Evolutionary conservation across 2,113 vertebrate species (phyloP), one percentile per base, ranked within the genome.

Genomic region (Chroicocephalus ridibundus): DNA sequence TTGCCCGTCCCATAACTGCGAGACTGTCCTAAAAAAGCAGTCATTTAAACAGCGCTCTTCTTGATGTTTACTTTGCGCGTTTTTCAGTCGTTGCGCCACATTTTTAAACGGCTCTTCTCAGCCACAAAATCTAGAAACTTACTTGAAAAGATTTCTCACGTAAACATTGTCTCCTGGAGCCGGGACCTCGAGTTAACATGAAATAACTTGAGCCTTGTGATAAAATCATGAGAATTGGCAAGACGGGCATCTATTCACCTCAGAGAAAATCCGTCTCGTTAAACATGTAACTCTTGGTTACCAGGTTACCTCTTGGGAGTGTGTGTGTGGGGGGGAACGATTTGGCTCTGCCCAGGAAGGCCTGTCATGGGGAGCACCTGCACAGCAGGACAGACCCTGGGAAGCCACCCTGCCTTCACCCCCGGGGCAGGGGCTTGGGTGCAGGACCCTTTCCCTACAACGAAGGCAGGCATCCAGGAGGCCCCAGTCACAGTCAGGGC

Each of bases 141-240:
- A 42, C 29, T 94, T 52, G 40, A 42, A 66, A 90, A 91, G 55
- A 54, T 64, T 64, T 94, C 69, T 66, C 88, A 78, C 10, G 19
- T 32, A 93, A 86, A 83, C 55, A 78, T 36, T 54, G 68, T 77
- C 82, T 95, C 64, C 80, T 34, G 76, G 60, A 96, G 93, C 77
- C 36, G 65, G 49, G 75, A 89, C 86, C 55, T 80, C 4, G 6
- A 90, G 60, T 71, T 74, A 95, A 96, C 97, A 93, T 91, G 93
- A 95, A 96, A 64, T 55, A 95, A 95, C 91, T 96, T 91, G 94
- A 93, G 75, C 42, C 60, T 82, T 74, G 78, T 18, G 93, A 97
- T 97, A 97, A 94, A 81, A 97, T 96, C 91, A 90, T 55, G 75
- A 83, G 82, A 96, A 91, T 29, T 95, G 95, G 85, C 95, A 97